phyloP scores from a whole-genome alignment of 2,113 vertebrate species.

The Sorex araneus region DNA sequence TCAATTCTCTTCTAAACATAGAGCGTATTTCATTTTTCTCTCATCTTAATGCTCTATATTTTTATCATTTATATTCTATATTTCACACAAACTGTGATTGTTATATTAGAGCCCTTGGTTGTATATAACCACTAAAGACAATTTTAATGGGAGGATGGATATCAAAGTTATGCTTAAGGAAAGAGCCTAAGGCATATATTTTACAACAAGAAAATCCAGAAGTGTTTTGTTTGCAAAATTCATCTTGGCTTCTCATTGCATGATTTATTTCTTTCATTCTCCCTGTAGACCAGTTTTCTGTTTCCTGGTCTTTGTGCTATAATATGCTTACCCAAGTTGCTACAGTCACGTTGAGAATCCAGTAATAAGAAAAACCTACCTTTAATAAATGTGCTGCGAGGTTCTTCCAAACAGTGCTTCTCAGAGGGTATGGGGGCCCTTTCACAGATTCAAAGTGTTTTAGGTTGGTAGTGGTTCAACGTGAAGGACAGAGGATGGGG shows the following conservation, averaged over 20 bases:
- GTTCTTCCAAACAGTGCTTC: too few relatives aligned
- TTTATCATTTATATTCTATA: not conserved
- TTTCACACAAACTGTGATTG: not conserved
- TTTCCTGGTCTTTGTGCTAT: not conserved
- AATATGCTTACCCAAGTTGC: not conserved
- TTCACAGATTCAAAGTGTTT: too few relatives aligned
- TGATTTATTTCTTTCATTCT: not conserved
- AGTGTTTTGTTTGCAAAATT: not conserved
- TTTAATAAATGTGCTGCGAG: too few relatives aligned
- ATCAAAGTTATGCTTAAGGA: not conserved
- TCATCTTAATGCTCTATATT: not conserved
- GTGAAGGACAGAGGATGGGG: too few relatives aligned
- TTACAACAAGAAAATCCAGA: not conserved
- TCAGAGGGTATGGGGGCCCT: too few relatives aligned
- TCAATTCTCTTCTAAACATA: not conserved
- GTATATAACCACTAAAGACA: not conserved
- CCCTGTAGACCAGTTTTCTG: not conserved
- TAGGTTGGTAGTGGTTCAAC: too few relatives aligned
- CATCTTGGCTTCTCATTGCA: not conserved
- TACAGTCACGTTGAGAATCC: not conserved
- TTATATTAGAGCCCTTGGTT: slow-evolving; percentile 23
- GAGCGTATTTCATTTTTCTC: not conserved
- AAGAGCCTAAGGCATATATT: not conserved
- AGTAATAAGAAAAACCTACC: not conserved
- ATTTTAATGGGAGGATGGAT: not conserved